phyloP scores from a whole-genome alignment of 2,888 invertebrate species.

The Bimastos eiseni region DNA sequence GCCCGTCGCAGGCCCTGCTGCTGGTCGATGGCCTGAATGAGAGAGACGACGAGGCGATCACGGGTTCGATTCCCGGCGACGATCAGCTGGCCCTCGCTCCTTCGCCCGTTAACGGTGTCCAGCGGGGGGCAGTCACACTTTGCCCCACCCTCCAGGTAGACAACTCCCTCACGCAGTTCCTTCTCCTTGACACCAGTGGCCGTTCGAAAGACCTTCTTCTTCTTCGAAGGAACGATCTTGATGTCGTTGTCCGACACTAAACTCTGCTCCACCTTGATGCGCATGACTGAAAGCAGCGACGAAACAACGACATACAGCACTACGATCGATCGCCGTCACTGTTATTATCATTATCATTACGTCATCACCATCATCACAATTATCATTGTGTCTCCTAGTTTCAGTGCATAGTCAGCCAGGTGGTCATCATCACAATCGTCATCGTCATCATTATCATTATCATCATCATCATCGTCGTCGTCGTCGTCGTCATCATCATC shows the following conservation, averaged over 20 bases:
- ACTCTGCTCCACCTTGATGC: background rate
- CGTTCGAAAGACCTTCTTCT: slow-evolving; percentile 10
- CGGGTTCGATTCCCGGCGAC: slow-evolving; percentile 17
- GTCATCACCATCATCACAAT: no score
- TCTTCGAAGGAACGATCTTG: background rate
- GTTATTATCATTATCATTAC: background rate
- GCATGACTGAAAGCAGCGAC: slow-evolving; percentile 9
- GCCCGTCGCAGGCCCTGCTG: background rate
- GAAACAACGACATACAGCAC: background rate
- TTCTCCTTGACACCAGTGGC: background rate
- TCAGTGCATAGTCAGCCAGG: no score
- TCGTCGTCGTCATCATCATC: background rate
- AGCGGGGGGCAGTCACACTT: background rate
- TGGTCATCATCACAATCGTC: background rate
- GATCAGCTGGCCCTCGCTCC: background rate
- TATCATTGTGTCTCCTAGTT: no score
- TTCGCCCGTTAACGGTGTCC: background rate
- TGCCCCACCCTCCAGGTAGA: slow-evolving; percentile 16
- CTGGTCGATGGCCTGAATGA: slow-evolving; percentile 7
- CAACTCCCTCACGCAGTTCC: background rate
- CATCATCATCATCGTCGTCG: background rate
- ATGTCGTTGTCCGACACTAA: background rate
- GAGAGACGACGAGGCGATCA: background rate
- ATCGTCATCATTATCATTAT: background rate
- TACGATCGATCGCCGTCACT: background rate